phyloP scores from a whole-genome alignment of 2,888 invertebrate species.

The Heliconius erato region DNA sequence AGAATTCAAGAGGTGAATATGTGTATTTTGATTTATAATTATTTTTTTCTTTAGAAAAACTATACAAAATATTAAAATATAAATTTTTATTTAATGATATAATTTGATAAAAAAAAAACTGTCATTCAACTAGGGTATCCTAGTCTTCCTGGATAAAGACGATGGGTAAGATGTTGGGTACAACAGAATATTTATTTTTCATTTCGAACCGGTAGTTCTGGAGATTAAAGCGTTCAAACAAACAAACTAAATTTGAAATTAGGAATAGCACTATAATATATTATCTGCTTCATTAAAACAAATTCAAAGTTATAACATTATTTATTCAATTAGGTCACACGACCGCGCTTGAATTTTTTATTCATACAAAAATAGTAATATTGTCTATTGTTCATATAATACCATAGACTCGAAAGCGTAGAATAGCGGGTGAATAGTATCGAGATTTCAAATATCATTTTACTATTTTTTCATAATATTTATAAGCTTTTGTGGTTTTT shows the following conservation, averaged over 20 bases:
- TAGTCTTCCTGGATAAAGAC: too few relatives aligned
- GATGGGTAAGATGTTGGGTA: too few relatives aligned
- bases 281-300: neutral
- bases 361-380: neutral
- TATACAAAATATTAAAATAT: too few relatives aligned
- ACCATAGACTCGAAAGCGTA: neutral
- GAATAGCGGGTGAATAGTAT: neutral
- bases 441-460: neutral
- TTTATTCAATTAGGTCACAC: neutral
- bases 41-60: neutral
- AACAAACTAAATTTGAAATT: too few relatives aligned
- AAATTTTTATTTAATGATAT: too few relatives aligned
- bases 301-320: neutral
- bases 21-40: neutral
- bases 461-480: neutral
- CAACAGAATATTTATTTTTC: too few relatives aligned
- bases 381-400: neutral
- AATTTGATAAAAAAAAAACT: too few relatives aligned
- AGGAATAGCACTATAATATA: neutral
- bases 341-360: neutral
- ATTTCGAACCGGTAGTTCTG: neutral
- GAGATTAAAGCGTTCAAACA: neutral
- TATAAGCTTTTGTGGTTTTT: neutral
- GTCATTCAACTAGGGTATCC: too few relatives aligned
- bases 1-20: conserved; percentile 93